Evolutionary conservation across 2,113 vertebrate genomes (phyloP), one percentile per base, ranked within the genome.

Genomic region (Ceuthmochares aereus): DNA sequence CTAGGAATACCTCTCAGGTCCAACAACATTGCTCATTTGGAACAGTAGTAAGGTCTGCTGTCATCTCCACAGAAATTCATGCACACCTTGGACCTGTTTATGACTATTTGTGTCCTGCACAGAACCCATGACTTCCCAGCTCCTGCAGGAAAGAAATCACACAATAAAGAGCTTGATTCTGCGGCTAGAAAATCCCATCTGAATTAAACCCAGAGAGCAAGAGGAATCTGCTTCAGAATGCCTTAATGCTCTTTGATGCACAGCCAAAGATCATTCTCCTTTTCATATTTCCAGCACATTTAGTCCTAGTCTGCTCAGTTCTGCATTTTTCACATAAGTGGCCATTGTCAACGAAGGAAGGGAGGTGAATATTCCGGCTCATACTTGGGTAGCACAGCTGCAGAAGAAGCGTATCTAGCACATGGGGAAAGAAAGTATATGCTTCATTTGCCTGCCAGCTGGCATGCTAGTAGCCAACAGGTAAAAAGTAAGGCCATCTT

Each of bases 201-300:
- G 81, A 93, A 94, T 93, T 90, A 96, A 96, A 94, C 43, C 7
- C 82, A 89, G 79, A 90, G 54, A 91, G 27, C 70, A 83, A 94
- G 64, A 91, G n/a, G 74, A 95, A 94, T 95, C 90, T 97, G 79
- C 79, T 90, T 92, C 87, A 89, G 58, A 93, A 93, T 83, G 73
- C 81, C 73, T 94, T 87, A 90, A 90, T 58, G 34, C 32, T 74
- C 80, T 96, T 95, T 94, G 88, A 96, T 89, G 81, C 75, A 76
- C 79, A 89, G 89, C 89, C 96, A 96, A 93, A 90, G 82, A 93
- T 89, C 74, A 84, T 92, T 95, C 92, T 88, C 16, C 40, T 80
- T 77, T 94, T 93, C 84, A 66, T 84, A 83, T 83, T 93, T 91
- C 62, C 77, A 94, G 85, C 82, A 96, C 70, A 89, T 95, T 94